Evolutionary conservation across 2,888 invertebrate species (phyloP), one percentile per base, ranked within the genome.

Genomic region (Ophioninae sp.): DNA sequence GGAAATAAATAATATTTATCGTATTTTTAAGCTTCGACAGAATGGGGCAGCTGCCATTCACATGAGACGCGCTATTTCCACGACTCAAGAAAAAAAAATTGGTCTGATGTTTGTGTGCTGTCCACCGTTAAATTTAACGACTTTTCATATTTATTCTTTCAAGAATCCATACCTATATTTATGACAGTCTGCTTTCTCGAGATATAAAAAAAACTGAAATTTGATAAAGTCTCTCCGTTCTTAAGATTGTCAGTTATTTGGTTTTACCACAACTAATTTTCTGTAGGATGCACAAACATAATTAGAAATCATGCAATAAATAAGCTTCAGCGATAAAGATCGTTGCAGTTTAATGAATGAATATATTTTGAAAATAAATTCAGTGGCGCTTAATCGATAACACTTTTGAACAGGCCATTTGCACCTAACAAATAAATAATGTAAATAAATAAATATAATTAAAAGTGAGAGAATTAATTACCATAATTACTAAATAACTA

Each of bases 1-100:
- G 65, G 79, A 85, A 83, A 81, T 85, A 83, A 81, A 85, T 83
- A 80, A 83, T 64, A 41, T 17, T 72, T 13, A 22, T 72, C n/a
- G 39, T 61, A 81, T 68, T 63, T 37, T 76, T 61, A 20, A 37
- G 61, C 51, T 81, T 68, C 23, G 58, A 59, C 41, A 64, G 23
- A 22, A 56, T 58, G 22, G 58, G 17, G 22, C 64, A 75, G 75
- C 61, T 79, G 71, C 65, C 71, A 20, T 59, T 58, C 41, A 61
- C 58, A 44, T 58, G 71, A 76, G 39, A 56, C 69, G 79, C 63
- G 6, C 9, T 20, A 39, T n/a, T 69, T 59, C 37, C 20, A 75
- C 67, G 39, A 75, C n/a, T 20, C 63, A 39, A 22, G n/a, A 17
- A 8, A 51, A 30, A 56, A 61, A 23, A 44, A n/a, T 20, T 44